Percentiles rank a stretch among this genome's conserved stretches.
Evolutionary conservation across 92 coral and sea anemone genomes (phyloP).

Genomic region (Desmophyllum pertusum): DNA sequence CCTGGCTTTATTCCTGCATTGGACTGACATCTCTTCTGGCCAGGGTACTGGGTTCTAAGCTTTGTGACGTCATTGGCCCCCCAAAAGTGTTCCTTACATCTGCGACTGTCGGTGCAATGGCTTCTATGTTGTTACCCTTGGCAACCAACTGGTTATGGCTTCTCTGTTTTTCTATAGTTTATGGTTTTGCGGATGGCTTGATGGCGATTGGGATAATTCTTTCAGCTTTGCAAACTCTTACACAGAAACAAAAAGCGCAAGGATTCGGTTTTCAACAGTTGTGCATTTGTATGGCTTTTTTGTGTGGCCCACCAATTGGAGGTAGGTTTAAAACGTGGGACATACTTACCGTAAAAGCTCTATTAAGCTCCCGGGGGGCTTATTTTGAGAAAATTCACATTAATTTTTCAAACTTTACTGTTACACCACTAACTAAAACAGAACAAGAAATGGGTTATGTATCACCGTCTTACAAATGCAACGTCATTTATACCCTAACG

Average conservation of each 20-base stretch:
- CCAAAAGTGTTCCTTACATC: neutral
- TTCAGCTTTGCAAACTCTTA: conserved; percentile 2
- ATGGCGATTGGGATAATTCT: conserved; percentile 33
- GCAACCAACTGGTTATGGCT: conserved; percentile 29
- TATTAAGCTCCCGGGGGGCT: no score
- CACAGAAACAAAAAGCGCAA: conserved; percentile 40
- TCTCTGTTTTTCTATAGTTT: conserved; percentile 19
- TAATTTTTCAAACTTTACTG: no score
- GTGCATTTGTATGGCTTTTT: conserved; percentile 1
- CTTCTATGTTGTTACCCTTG: conserved; percentile 38
- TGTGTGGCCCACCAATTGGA: conserved; percentile 53
- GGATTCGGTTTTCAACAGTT: conserved; percentile 50
- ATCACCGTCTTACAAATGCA: no score
- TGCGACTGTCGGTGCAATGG: conserved; percentile 13
- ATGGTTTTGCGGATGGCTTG: conserved; percentile 55
- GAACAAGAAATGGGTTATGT: no score
- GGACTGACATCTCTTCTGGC: conserved; percentile 49
- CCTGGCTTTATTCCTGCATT: conserved; percentile 43
- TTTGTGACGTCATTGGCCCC: conserved; percentile 43
- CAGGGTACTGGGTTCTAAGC: conserved; percentile 35
- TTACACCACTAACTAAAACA: no score
- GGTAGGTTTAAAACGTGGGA: conserved; percentile 27
- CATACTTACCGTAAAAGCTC: no score
- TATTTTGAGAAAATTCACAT: no score
- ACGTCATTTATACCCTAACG: no score